Evolutionary conservation across 2,797 vertebrate genomes (phyloP).

Genomic region (Bradypodion pumilum): DNA sequence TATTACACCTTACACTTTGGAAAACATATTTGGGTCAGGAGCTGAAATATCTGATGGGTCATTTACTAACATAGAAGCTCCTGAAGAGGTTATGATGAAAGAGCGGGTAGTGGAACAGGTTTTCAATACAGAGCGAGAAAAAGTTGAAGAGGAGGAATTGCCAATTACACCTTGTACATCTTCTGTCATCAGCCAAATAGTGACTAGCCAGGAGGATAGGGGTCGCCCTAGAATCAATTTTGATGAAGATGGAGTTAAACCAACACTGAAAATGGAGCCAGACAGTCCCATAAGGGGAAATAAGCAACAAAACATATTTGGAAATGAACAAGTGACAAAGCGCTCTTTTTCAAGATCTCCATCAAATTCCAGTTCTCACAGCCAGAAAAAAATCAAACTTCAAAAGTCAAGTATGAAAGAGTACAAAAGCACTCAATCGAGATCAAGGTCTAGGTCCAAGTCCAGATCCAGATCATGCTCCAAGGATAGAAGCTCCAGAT

Average conservation of each 20-base stretch:
- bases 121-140: constrained; percentile 57
- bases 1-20: constrained; percentile 72
- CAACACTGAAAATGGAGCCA: constrained; percentile 64
- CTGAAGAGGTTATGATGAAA: background rate
- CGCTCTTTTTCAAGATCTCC: constrained; percentile 71
- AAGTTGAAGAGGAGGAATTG: constrained; percentile 46
- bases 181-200: constrained; percentile 17
- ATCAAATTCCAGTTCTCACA: constrained; percentile 70
- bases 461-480: constrained; percentile 67
- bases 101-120: constrained; percentile 64
- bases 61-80: constrained; percentile 34
- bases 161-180: constrained; percentile 43
- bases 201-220: background rate
- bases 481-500: constrained; percentile 71
- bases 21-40: constrained; percentile 56
- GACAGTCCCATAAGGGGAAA: constrained; percentile 43
- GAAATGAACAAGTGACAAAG: constrained; percentile 57
- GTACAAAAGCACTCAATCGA: constrained; percentile 50
- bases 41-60: constrained; percentile 48
- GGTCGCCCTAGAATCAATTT: constrained; percentile 66
- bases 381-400: constrained; percentile 72
- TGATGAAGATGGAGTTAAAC: constrained; percentile 59
- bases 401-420: constrained; percentile 55
- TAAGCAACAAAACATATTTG: constrained; percentile 48
- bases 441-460: constrained; percentile 56